phyloP scores from a whole-genome alignment of 2,113 vertebrate genomes.

The Sciurus niger region DNA sequence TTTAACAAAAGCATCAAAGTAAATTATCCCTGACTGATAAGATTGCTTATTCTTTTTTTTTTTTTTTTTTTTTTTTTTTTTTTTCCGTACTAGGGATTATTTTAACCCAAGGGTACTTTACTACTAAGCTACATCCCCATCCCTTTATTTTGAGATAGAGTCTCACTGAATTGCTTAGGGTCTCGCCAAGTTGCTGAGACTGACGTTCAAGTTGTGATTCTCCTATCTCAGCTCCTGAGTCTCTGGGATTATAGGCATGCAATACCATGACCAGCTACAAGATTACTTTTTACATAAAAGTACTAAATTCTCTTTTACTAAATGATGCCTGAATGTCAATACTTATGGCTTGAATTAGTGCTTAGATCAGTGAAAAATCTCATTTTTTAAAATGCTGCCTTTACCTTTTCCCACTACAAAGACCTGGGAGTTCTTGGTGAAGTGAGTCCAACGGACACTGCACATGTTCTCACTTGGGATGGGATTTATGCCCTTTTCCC shows the following conservation, averaged over 20 bases:
- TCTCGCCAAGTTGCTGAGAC: too few species aligned
- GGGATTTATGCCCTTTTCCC: background rate
- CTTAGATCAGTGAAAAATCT: constrained; percentile 15
- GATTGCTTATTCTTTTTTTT: background rate
- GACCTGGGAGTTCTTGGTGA: background rate
- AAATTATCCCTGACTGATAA: background rate
- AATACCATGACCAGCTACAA: background rate
- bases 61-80: too few species aligned
- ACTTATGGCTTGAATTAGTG: background rate
- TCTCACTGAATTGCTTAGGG: too few species aligned
- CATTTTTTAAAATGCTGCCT: background rate
- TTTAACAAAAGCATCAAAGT: background rate
- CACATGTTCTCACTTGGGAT: background rate
- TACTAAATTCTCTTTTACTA: background rate
- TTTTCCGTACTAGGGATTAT: too few species aligned
- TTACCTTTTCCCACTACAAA: constrained; percentile 18
- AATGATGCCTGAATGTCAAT: constrained; percentile 33
- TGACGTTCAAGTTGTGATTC: too few species aligned
- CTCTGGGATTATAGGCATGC: too few species aligned
- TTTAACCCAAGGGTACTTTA: too few species aligned
- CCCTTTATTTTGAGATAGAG: too few species aligned
- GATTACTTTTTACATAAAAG: background rate
- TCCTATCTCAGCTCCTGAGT: too few species aligned
- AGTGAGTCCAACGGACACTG: background rate
- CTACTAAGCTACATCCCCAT: too few species aligned